Evolutionary conservation across 2,797 vertebrate genomes (phyloP).

Genomic region (Eulemur albifrons): DNA sequence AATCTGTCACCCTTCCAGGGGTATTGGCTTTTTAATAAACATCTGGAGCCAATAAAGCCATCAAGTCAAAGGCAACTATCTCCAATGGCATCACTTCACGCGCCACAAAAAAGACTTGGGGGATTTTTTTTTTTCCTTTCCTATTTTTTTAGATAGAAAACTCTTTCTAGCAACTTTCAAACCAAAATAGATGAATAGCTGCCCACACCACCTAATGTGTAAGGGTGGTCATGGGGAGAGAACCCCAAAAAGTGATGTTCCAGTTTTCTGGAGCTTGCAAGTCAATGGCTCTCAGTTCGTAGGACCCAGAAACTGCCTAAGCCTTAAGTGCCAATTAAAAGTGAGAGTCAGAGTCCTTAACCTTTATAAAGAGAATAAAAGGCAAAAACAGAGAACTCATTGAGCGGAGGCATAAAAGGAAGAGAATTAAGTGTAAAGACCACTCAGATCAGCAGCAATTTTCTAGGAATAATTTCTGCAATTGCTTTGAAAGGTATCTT

Average conservation of each 20-base stretch:
- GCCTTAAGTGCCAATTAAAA: not conserved
- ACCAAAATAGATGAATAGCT: not conserved
- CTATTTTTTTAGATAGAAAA: not conserved
- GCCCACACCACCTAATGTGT: not conserved
- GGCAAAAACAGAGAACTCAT: not conserved
- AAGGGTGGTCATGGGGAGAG: not conserved
- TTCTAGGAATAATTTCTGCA: conserved; percentile 41
- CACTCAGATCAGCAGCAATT: not conserved
- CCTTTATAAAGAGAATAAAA: not conserved
- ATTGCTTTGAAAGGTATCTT: conserved; percentile 36
- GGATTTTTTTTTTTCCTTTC: not conserved
- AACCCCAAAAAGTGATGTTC: not conserved
- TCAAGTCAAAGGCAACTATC: not conserved
- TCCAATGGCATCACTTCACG: not conserved
- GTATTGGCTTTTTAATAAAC: not conserved
- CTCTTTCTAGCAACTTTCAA: conserved; percentile 6
- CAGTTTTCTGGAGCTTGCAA: not conserved
- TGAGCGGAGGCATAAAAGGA: not conserved
- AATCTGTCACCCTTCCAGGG: not conserved
- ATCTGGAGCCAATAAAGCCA: not conserved
- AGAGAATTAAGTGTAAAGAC: not conserved
- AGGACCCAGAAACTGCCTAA: not conserved
- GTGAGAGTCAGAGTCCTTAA: not conserved
- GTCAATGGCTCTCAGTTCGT: not conserved
- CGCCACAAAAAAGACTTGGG: not conserved